phyloP scores from a whole-genome alignment of 1,140 invertebrate species.

The Steinernema feltiae region DNA sequence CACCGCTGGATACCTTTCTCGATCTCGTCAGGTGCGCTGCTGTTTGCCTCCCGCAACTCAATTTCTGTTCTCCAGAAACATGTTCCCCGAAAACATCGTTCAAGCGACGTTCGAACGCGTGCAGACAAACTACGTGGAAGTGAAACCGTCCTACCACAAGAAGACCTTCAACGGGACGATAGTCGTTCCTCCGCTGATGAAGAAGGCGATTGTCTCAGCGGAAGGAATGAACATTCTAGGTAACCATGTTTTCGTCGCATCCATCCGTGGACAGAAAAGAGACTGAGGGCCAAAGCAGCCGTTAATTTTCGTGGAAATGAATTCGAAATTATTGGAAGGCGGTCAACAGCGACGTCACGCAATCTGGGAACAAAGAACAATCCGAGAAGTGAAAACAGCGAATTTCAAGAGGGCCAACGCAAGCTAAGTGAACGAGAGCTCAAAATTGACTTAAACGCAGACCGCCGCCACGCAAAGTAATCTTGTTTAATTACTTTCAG shows the following conservation, averaged over 20 bases:
- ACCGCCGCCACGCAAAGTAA: conserved; percentile 7
- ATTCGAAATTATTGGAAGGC: too few species aligned
- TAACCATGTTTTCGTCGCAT: too few species aligned
- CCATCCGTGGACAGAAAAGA: too few species aligned
- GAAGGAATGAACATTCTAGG: conserved; percentile 54
- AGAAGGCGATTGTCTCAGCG: conserved; percentile 44
- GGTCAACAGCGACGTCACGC: too few species aligned
- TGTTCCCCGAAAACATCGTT: conserved; percentile 41
- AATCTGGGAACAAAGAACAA: too few species aligned
- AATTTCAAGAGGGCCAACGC: too few species aligned
- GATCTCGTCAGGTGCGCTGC: conserved; percentile 75
- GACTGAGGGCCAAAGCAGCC: too few species aligned
- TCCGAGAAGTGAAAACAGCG: too few species aligned
- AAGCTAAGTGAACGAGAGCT: too few species aligned
- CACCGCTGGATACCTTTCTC: conserved; percentile 81
- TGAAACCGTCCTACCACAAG: conserved; percentile 24
- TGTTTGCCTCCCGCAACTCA: conserved; percentile 19
- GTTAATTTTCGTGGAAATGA: too few species aligned
- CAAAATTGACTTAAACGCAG: too few species aligned
- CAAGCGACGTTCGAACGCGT: conserved; percentile 56
- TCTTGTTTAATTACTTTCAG: conserved; percentile 20
- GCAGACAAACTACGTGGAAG: conserved; percentile 46
- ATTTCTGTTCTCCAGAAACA: conserved; percentile 47
- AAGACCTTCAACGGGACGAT: conserved; percentile 36
- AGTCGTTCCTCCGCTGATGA: conserved; percentile 14